Conservation (phyloP, 2,113 vertebrate species). For the Pseudorectes ferrugineus region DNA sequence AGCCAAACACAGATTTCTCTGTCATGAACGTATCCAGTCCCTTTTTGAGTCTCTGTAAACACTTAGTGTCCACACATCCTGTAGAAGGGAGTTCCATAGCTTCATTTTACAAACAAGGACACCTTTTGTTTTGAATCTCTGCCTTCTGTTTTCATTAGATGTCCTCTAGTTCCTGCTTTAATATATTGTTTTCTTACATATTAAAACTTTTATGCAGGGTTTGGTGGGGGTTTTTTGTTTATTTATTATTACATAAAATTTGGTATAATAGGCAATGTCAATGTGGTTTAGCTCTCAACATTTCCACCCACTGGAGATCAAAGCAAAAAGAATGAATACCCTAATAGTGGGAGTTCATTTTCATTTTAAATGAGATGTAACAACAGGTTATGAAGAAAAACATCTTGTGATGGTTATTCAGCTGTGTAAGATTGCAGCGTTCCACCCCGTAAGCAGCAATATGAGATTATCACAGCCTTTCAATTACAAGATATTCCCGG, state of each 20-base stretch:
- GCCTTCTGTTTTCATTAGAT: not conserved
- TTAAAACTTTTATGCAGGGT: not conserved
- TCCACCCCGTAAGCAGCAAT: not conserved
- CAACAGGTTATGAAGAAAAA: conserved; percentile 34
- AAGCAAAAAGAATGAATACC: not conserved
- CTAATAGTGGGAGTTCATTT: not conserved
- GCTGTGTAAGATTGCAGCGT: not conserved
- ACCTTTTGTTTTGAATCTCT: not conserved
- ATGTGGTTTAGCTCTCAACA: not conserved
- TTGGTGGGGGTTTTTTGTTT: not conserved
- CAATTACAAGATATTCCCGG: not conserved
- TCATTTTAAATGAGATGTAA: conserved; percentile 30
- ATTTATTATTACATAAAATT: not conserved
- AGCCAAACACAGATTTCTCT: not conserved
- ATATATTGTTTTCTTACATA: not conserved
- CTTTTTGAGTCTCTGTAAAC: not conserved
- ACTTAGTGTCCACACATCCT: not conserved
- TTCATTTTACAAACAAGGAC: not conserved
- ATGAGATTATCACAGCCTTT: not conserved
- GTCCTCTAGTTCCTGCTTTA: not conserved
- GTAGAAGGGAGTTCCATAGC: not conserved
- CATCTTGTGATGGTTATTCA: conserved; percentile 20
- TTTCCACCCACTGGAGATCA: conserved; percentile 13
- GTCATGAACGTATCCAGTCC: not conserved
- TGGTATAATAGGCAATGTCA: not conserved